A percentile compares a stretch with the other conserved stretches of the same genome.
Evolutionary conservation across 2,797 vertebrate genomes (phyloP).

Genomic region (Myoxocephalus aenaeus): DNA sequence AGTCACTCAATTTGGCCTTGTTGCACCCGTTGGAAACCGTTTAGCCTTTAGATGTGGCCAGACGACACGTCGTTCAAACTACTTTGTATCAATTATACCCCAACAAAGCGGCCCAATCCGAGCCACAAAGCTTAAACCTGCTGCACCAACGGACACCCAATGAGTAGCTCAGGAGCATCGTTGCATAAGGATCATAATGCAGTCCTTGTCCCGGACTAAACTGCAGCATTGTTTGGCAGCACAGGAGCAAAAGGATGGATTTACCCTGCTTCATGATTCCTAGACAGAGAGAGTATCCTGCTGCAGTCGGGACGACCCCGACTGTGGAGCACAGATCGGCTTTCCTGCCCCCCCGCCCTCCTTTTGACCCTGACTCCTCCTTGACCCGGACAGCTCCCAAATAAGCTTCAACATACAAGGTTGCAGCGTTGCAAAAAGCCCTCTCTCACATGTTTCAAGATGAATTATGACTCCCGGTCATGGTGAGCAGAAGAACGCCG

Average conservation of each 20-base stretch:
- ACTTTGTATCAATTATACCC: too few species aligned
- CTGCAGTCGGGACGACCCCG: not conserved
- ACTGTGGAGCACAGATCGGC: not conserved
- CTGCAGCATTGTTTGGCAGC: slow-evolving; percentile 18
- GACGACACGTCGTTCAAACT: too few species aligned
- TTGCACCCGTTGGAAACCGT: not conserved
- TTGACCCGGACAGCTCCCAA: not conserved
- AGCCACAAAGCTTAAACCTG: not conserved
- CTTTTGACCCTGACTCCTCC: not conserved
- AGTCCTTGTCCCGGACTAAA: slow-evolving; percentile 5
- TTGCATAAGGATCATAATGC: slow-evolving; percentile 8
- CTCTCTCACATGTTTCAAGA: not conserved
- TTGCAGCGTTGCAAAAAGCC: not conserved
- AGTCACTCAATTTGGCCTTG: too few species aligned
- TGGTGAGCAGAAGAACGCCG: not conserved
- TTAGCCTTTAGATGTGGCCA: not conserved
- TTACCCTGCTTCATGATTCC: slow-evolving; percentile 49
- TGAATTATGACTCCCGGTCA: not conserved
- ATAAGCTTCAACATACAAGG: not conserved
- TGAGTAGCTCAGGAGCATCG: not conserved
- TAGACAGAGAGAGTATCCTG: slow-evolving; percentile 20
- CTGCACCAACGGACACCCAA: not conserved
- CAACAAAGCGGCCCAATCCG: not conserved
- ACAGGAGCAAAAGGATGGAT: slow-evolving; percentile 42
- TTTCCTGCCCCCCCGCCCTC: slow-evolving; percentile 14